phyloP scores from a whole-genome alignment of 1,140 invertebrate genomes.

The Drosophila pectinifera region DNA sequence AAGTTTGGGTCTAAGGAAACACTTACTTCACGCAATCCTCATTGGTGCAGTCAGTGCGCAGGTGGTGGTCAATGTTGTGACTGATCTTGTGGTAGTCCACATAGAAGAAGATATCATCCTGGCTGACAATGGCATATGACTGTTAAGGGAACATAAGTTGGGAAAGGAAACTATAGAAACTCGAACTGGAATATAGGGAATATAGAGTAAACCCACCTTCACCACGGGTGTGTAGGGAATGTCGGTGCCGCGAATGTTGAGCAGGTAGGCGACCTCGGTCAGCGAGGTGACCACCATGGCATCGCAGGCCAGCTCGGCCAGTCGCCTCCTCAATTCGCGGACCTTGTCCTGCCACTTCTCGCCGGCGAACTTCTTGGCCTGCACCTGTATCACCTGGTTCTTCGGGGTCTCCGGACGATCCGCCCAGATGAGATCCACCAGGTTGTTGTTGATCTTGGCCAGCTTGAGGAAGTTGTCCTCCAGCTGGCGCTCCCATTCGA shows the following conservation, averaged over 20 bases:
- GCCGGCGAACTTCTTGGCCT: slow-evolving; percentile 85
- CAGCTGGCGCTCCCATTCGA: slow-evolving; percentile 87
- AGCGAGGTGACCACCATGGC: slow-evolving; percentile 94
- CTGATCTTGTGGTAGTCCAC: slow-evolving; percentile 87
- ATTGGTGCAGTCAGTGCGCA: slow-evolving; percentile 87
- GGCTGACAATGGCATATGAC: slow-evolving; percentile 91
- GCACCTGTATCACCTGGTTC: slow-evolving; percentile 86
- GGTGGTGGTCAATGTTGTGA: slow-evolving; percentile 86
- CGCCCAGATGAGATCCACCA: slow-evolving; percentile 94
- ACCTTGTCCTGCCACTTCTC: slow-evolving; percentile 91
- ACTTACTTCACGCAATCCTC: slow-evolving; percentile 89
- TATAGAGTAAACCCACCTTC: slow-evolving; percentile 34
- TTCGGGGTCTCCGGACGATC: slow-evolving; percentile 86
- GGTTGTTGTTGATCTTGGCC: slow-evolving; percentile 89
- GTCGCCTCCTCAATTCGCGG: slow-evolving; percentile 87
- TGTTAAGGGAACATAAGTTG: background rate
- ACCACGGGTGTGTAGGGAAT: slow-evolving; percentile 95
- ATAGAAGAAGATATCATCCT: slow-evolving; percentile 88
- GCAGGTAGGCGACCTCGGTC: slow-evolving; percentile 97
- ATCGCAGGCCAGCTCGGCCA: slow-evolving; percentile 89
- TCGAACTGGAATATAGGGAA: background rate
- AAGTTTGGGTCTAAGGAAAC: rapidly evolving
- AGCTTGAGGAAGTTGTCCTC: slow-evolving; percentile 86
- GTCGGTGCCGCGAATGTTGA: slow-evolving; percentile 97
- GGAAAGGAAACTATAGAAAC: background rate